Percentiles rank a stretch among this genome's conserved stretches.
phyloP scores from a whole-genome alignment of 1,140 invertebrate genomes.

The Lordiphosa collinella region DNA sequence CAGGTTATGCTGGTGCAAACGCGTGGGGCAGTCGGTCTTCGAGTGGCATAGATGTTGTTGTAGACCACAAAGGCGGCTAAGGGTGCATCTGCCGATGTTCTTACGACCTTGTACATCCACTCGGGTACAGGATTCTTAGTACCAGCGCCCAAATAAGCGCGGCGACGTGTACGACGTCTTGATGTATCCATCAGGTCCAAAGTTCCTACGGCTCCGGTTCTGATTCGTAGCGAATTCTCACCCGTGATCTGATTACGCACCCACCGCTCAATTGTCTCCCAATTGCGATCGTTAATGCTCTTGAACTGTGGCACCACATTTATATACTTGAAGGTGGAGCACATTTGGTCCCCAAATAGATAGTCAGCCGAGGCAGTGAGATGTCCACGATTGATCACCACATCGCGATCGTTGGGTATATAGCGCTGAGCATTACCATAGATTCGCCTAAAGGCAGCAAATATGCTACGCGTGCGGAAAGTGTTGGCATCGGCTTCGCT shows the following conservation, averaged over 20 bases:
- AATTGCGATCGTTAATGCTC: constrained; percentile 80
- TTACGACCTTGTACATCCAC: constrained; percentile 39
- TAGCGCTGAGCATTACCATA: constrained; percentile 23
- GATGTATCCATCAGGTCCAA: constrained; percentile 2
- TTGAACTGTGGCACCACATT: constrained; percentile 81
- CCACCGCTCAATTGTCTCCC: constrained; percentile 69
- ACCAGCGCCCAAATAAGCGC: constrained; percentile 11
- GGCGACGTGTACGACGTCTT: not conserved
- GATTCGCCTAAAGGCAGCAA: constrained; percentile 17
- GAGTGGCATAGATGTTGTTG: constrained; percentile 31
- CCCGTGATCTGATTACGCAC: constrained; percentile 18
- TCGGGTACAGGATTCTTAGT: constrained; percentile 29
- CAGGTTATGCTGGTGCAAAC: constrained; percentile 19
- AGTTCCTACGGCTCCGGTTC: constrained; percentile 19
- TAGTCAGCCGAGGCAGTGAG: constrained; percentile 38
- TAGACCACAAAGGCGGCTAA: constrained; percentile 32
- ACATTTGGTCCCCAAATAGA: constrained; percentile 31
- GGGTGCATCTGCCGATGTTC: constrained; percentile 1
- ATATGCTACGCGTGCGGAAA: constrained; percentile 22
- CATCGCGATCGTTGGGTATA: constrained; percentile 20
- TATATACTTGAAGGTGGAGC: constrained; percentile 78
- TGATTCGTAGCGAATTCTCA: constrained; percentile 10
- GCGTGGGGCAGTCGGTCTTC: constrained; percentile 3
- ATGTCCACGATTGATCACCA: constrained; percentile 40
- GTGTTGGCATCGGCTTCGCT: constrained; percentile 19